These are phyloP conservation scores for Nematolebias whitei DNA, from an alignment of 2,113 vertebrate species.

Conservation along the genomic window DNA sequence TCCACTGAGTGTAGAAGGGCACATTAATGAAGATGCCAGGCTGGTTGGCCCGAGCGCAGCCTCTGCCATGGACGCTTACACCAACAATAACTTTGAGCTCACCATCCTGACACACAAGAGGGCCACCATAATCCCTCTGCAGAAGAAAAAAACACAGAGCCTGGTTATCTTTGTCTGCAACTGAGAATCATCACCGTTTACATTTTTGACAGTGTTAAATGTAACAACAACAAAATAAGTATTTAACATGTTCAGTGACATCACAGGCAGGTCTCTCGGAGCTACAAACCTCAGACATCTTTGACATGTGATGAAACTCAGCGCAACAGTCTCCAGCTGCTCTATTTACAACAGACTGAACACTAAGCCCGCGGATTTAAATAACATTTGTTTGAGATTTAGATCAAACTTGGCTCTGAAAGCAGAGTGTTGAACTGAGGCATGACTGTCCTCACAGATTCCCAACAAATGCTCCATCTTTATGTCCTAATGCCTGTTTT, in stretches of 20 bases:
- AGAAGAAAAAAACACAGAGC: conserved; percentile 38
- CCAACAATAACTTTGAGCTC: conserved; percentile 91
- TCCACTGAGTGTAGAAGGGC: conserved; percentile 94
- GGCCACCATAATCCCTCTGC: conserved; percentile 95
- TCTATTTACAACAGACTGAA: conserved; percentile 50
- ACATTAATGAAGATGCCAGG: conserved; percentile 94
- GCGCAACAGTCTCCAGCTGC: conserved; percentile 54
- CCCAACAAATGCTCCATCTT: conserved; percentile 39
- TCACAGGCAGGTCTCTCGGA: conserved; percentile 20
- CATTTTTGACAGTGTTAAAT: conserved; percentile 14
- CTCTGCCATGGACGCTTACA: conserved; percentile 93
- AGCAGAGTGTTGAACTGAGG: conserved; percentile 20
- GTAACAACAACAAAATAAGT: conserved; percentile 20
- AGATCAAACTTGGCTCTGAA: conserved; percentile 55
- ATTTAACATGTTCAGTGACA: conserved; percentile 11
- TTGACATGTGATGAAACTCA: conserved; percentile 63
- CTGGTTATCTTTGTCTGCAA: conserved; percentile 12
- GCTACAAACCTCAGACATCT: conserved; percentile 45
- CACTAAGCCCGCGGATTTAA: conserved; percentile 56
- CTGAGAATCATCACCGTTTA: conserved; percentile 13
- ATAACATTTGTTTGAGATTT: conserved; percentile 67
- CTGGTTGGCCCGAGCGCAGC: conserved; percentile 90
- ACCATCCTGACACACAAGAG: conserved; percentile 93
- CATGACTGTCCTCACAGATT: conserved; percentile 20
- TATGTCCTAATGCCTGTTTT: conserved; percentile 15